Percentiles rank a stretch among this genome's conserved stretches.
These are phyloP conservation scores for Temnothorax curvispinosus DNA, from an alignment of 1,140 invertebrate species.

Conservation along the genomic window DNA sequence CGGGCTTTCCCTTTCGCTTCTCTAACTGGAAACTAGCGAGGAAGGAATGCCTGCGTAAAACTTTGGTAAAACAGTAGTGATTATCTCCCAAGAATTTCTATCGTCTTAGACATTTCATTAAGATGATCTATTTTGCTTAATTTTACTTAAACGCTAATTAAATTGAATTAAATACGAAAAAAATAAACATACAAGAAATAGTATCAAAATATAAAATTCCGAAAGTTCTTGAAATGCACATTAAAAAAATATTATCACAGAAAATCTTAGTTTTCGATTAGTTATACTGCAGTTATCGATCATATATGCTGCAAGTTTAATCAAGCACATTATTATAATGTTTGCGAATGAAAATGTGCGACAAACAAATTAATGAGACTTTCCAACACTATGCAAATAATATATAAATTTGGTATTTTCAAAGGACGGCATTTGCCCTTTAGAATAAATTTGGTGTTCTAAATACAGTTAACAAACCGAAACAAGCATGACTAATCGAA, in stretches of 20 bases:
- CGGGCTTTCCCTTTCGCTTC: background rate
- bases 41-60: background rate
- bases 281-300: background rate
- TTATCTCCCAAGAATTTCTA: background rate
- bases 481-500: slow-evolving; percentile 46
- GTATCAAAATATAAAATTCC: background rate
- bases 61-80: background rate
- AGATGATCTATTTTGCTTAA: background rate
- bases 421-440: slow-evolving; percentile 10
- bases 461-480: slow-evolving; percentile 31
- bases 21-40: background rate
- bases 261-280: background rate
- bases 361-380: slow-evolving; percentile 24
- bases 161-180: background rate
- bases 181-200: background rate
- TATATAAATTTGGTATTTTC: slow-evolving; percentile 11
- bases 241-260: background rate
- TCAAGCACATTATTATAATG: background rate
- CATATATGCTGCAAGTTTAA: background rate
- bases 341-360: slow-evolving; percentile 8
- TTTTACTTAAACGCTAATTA: background rate
- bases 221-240: background rate
- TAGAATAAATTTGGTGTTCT: background rate
- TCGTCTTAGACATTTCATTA: background rate
- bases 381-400: slow-evolving; percentile 2